Evolutionary conservation across 2,113 vertebrate species (phyloP), one percentile per base, ranked within the genome.

Genomic region (Corvus hawaiiensis): DNA sequence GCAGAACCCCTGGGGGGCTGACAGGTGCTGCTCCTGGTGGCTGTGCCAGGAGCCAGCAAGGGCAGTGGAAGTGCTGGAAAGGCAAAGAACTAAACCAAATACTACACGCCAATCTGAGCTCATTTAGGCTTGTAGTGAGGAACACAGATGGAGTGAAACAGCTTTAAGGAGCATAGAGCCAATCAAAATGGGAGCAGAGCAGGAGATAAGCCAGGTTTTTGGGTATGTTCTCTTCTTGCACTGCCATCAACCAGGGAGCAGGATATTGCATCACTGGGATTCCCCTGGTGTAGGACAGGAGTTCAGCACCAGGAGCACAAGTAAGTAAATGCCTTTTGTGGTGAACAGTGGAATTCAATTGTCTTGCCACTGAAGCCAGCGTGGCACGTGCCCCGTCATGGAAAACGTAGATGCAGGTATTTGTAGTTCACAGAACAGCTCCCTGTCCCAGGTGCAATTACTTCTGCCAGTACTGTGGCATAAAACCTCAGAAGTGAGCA

Each of bases 131-230:
- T 56, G 37, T 5, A 2, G 10, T 11, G 6, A 78, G 88, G 80
- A 90, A 44, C 92, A 48, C 4, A 0, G 59, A 6, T 39, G 88
- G 85, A 75, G 64, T 35, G 28, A 89, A 90, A 86, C 76, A 90
- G 90, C 93, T 96, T 96, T 94, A 94, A 96, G 84, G 78, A 89
- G 67, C 91, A 74, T 2, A 74, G 87, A 94, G 92, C 94, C 63
- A 80, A 62, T 83, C 83, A 24, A 30, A 88, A 71, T 32, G 23
- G 22, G 83, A 92, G 77, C 80, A 62, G 86, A 81, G 84, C 73
- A 66, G 90, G 92, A 75, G 85, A 56, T 83, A 71, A 93, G 87
- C 93, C 94, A 88, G 24, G 71, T 43, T 33, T 73, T 46, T 6
- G 75, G 55, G 33, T 83, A 16, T 23, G 48, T 90, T 92, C 59